A percentile compares a stretch with the other conserved stretches of the same genome.
Conservation (phyloP, 2,797 vertebrate genomes). For the Austrolebias charrua region DNA sequence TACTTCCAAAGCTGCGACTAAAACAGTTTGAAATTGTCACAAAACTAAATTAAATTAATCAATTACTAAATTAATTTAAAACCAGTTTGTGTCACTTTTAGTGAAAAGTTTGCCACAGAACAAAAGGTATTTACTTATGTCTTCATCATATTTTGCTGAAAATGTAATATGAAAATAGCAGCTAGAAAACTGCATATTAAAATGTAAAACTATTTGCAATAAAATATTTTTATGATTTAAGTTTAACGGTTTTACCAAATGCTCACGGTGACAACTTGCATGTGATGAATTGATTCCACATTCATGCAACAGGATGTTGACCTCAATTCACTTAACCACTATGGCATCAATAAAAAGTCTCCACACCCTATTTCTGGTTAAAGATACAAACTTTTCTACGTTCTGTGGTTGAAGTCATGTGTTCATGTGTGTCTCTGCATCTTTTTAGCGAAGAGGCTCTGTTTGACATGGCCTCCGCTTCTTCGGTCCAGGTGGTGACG, state of each 20-base stretch:
- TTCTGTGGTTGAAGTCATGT: background rate
- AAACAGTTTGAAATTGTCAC: too few relatives aligned
- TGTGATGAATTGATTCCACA: background rate
- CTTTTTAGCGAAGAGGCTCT: slow-evolving; percentile 67
- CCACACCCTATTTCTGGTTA: background rate
- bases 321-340: background rate
- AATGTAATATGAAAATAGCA: too few relatives aligned
- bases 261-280: background rate
- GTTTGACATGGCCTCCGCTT: slow-evolving; percentile 88
- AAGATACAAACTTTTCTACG: background rate
- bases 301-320: background rate
- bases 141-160: too few relatives aligned
- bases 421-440: background rate
- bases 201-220: too few relatives aligned
- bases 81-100: too few relatives aligned
- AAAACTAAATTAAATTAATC: too few relatives aligned
- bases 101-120: too few relatives aligned
- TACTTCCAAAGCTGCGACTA: too few relatives aligned
- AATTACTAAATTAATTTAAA: too few relatives aligned
- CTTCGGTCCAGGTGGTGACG: slow-evolving; percentile 90
- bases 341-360: background rate
- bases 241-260: background rate
- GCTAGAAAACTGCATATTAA: too few relatives aligned
- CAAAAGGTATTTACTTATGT: too few relatives aligned
- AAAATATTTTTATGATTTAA: too few relatives aligned